Base-by-base conservation (phyloP, 2,888 invertebrate species). In the Laothoe populi region DNA sequence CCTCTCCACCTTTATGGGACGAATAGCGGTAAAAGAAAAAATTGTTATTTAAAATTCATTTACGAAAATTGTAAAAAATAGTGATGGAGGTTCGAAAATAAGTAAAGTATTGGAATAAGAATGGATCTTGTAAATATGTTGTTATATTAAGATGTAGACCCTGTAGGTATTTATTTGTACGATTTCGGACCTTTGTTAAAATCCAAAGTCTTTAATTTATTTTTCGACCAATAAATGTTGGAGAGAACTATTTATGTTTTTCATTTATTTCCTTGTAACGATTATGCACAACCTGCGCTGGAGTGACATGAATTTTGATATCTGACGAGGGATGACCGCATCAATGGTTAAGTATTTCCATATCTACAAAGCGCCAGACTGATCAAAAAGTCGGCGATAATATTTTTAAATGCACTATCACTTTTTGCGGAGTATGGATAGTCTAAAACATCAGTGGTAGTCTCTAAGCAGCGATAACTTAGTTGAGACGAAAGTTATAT, bases 191-290 rank as follows among this genome's bases (percentile, higher is more conserved):
- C 92, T 92, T 89, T 88, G 92, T 92, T 92, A 84, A 90, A 87
- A 88, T 91, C 92, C 91, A 92, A 92, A 92, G 91, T 92, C 92
- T 88, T 92, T 92, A 87, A 92, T 92, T 92, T 92, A 92, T 92
- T 92, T 92, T 92, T 92, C 92, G 92, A 92, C 92, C 92, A 92
- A 92, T 92, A 92, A 92, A 92, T 92, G 92, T 92, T 92, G 92
- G 90, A 92, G 86, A 92, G 92, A 90, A 90, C 79, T 84, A 85
- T 74, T 70, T 75, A 79, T 80, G 74, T 78, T 87, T 83, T 67
- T 65, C 61, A 66, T 70, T 67, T 64, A 57, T 19, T 60, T 58
- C 59, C 40, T 59, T 31, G 4, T 19, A 49, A n/a, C 19, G 7
- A 8, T 7, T n/a, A n/a, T n/a, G n/a, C n/a, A n/a, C n/a, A n/a